phyloP scores from a whole-genome alignment of 2,797 vertebrate species.

The Chelon auratus region DNA sequence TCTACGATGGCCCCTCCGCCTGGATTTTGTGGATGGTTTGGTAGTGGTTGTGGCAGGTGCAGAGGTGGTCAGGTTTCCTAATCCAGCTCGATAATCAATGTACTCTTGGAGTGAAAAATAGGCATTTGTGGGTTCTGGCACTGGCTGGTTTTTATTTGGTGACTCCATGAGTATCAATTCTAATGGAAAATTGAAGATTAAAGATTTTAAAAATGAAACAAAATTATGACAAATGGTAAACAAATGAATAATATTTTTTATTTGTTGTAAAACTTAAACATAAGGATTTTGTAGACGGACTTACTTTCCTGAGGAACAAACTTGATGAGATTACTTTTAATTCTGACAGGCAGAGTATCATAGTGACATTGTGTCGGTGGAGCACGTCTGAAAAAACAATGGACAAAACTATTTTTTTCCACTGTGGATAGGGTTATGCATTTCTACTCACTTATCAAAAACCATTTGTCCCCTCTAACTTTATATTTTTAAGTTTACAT shows the following conservation, averaged over 20 bases:
- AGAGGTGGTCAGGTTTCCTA: constrained; percentile 12
- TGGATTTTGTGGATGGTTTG: constrained; percentile 55
- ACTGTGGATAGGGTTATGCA: too few relatives aligned
- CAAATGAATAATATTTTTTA: neutral
- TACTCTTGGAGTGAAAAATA: constrained; percentile 80
- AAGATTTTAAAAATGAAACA: neutral
- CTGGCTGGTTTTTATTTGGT: constrained; percentile 45
- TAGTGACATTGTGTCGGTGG: constrained; percentile 90
- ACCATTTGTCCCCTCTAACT: too few relatives aligned
- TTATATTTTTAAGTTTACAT: too few relatives aligned
- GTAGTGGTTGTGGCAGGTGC: constrained; percentile 54
- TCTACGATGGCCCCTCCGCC: constrained; percentile 68
- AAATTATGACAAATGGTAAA: neutral
- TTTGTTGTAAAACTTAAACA: too few relatives aligned
- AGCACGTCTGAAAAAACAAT: constrained; percentile 86
- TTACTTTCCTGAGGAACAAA: constrained; percentile 94
- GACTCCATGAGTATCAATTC: constrained; percentile 78
- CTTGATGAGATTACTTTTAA: constrained; percentile 86
- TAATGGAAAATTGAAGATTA: constrained; percentile 12
- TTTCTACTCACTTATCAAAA: too few relatives aligned
- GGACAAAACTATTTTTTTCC: neutral
- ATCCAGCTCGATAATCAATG: constrained; percentile 52
- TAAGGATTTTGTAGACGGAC: constrained; percentile 58
- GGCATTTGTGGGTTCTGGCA: constrained; percentile 54
- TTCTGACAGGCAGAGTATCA: constrained; percentile 86